phyloP scores from a whole-genome alignment of 2,797 vertebrate species.

The Scomberomorus guttatus region DNA sequence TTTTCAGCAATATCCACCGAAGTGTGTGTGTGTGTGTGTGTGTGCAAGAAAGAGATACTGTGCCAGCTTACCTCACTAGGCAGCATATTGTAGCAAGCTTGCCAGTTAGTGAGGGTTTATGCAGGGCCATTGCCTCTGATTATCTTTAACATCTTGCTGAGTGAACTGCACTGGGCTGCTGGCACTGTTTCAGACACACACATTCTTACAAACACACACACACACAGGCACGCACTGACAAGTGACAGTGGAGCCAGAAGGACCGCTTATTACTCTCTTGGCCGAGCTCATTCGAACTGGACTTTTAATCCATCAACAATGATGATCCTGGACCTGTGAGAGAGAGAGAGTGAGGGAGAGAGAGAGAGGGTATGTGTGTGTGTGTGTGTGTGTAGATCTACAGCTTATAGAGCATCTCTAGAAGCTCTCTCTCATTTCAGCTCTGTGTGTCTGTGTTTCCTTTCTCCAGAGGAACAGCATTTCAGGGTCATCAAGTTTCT shows the following conservation, averaged over 20 bases:
- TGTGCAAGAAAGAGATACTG: background rate
- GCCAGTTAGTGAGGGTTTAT: slow-evolving; percentile 65
- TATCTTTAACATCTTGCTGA: slow-evolving; percentile 70
- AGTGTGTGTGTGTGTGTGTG: slow-evolving; percentile 20
- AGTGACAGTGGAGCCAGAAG: slow-evolving; percentile 56
- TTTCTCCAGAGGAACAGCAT: slow-evolving; percentile 41
- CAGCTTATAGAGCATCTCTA: background rate
- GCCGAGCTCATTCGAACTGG: slow-evolving; percentile 69
- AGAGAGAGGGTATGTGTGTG: no score
- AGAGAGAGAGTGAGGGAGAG: background rate
- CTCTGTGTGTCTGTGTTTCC: slow-evolving; percentile 23
- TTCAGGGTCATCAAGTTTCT: slow-evolving; percentile 70
- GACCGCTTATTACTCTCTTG: slow-evolving; percentile 72
- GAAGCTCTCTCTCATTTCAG: slow-evolving; percentile 17
- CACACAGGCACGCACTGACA: slow-evolving; percentile 11
- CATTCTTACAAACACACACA: slow-evolving; percentile 6
- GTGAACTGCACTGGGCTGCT: slow-evolving; percentile 54
- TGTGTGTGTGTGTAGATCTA: background rate
- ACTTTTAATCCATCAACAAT: slow-evolving; percentile 79
- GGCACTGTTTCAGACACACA: slow-evolving; percentile 47
- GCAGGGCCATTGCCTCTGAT: slow-evolving; percentile 64
- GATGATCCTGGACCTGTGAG: slow-evolving; percentile 34
- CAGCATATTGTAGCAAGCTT: slow-evolving; percentile 59
- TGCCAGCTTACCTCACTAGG: slow-evolving; percentile 55
- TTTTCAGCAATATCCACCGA: no score